phyloP scores from a whole-genome alignment of 1,140 invertebrate genomes.

The Dryas iulia region DNA sequence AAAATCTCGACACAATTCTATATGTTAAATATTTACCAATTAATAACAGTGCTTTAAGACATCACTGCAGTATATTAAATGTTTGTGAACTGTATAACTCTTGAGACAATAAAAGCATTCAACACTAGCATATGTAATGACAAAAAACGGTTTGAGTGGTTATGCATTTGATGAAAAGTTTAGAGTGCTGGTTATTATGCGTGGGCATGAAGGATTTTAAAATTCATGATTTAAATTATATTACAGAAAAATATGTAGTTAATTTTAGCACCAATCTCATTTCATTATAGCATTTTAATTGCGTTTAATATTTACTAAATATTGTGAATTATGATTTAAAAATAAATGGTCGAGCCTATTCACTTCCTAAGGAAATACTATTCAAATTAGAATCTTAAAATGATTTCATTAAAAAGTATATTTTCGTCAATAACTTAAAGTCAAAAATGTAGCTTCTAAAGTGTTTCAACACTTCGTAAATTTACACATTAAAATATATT shows the following conservation, averaged over 20 bases:
- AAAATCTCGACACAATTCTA: neutral
- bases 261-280: neutral
- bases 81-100: neutral
- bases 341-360: too few species aligned
- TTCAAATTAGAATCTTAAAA: too few species aligned
- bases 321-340: too few species aligned
- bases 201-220: neutral
- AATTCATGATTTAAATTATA: neutral
- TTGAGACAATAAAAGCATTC: neutral
- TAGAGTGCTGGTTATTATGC: neutral
- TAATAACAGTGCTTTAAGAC: neutral
- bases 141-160: neutral
- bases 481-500: neutral
- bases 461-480: neutral
- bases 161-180: neutral
- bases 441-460: neutral
- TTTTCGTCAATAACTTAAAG: neutral
- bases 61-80: neutral
- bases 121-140: neutral
- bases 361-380: too few species aligned
- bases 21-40: neutral
- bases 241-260: neutral
- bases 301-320: neutral
- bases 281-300: neutral
- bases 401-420: too few species aligned